Evolutionary conservation across 2,113 vertebrate species (phyloP), one percentile per base, ranked within the genome.

Genomic region (Thamnaconus septentrionalis): DNA sequence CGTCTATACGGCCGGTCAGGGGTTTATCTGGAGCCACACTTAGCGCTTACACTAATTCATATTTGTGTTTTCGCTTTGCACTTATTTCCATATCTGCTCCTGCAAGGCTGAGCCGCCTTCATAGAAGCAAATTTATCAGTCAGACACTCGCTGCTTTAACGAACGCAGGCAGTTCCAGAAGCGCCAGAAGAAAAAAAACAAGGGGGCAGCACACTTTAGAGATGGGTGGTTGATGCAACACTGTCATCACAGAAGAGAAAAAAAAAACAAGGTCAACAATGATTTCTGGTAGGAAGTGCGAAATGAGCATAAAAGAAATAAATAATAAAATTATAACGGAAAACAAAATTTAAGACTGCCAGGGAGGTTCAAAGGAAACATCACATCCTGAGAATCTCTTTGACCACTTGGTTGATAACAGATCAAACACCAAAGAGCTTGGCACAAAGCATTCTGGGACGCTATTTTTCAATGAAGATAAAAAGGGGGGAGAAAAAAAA

Each of bases 11-110:
- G 84, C 80, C 82, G 85, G 87, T 82, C 85, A 79, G 84, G 76
- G 82, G 58, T 82, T 89, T 85, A 87, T 89, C 87, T 89, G 43
- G 59, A 84, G 84, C 84, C 75, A 82, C 82, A 85, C 84, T 87
- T 87, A 80, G 77, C 81, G 85, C 79, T 87, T 82, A 82, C 73
- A 76, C 80, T 85, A 72, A 86, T 87, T 85, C 85, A 89, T 73
- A 85, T 83, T 82, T 84, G 69, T 83, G 81, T 79, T 80, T 88
- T 76, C 59, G 10, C 71, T 73, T 80, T 73, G 55, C 76, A 77
- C 74, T 68, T 73, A 86, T 87, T 87, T 83, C 64, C 80, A 89
- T 87, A 87, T 83, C 80, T 76, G 72, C 69, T 68, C 78, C 65
- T 57, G 80, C 59, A 76, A 56, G 73, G 52, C 52, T 53, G 50